These are phyloP conservation scores for Drosophila nigrodunni DNA, from an alignment of 1,140 invertebrate genomes.

Conservation along the genomic window DNA sequence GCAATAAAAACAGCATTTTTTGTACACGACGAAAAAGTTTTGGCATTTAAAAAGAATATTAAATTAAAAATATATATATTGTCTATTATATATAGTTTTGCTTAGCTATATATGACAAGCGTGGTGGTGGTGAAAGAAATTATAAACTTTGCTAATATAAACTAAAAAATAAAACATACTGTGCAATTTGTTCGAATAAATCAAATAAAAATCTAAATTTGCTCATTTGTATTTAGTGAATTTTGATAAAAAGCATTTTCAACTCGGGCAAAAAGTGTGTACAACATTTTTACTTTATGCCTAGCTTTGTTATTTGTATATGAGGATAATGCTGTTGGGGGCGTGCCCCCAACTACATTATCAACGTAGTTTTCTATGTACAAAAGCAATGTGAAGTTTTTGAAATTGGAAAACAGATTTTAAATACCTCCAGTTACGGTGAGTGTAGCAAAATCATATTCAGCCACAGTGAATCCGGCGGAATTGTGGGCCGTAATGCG, in stretches of 20 bases:
- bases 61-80: constrained; percentile 27
- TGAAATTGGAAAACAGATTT: constrained; percentile 79
- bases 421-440: constrained; percentile 95
- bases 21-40: constrained; percentile 53
- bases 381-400: constrained; percentile 76
- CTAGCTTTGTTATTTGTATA: constrained; percentile 82
- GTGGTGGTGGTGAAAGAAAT: constrained; percentile 22
- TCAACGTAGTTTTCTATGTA: constrained; percentile 82
- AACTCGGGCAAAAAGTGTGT: constrained; percentile 57
- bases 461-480: constrained; percentile 96
- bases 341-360: constrained; percentile 32
- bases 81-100: constrained; percentile 17
- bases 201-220: constrained; percentile 51
- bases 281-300: constrained; percentile 60
- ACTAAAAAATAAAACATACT: constrained; percentile 44
- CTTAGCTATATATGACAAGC: constrained; percentile 54
- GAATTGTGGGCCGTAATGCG: constrained; percentile 97
- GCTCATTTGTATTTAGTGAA: constrained; percentile 56
- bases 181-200: constrained; percentile 61
- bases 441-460: constrained; percentile 97
- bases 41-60: constrained; percentile 43
- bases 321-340: constrained; percentile 49
- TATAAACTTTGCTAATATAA: constrained; percentile 10
- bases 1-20: constrained; percentile 73
- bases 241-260: constrained; percentile 66